A percentile compares a stretch with the other conserved stretches of the same genome.
These are phyloP conservation scores for Platanista minor DNA, from an alignment of 2,113 vertebrate genomes.

Conservation along the genomic window DNA sequence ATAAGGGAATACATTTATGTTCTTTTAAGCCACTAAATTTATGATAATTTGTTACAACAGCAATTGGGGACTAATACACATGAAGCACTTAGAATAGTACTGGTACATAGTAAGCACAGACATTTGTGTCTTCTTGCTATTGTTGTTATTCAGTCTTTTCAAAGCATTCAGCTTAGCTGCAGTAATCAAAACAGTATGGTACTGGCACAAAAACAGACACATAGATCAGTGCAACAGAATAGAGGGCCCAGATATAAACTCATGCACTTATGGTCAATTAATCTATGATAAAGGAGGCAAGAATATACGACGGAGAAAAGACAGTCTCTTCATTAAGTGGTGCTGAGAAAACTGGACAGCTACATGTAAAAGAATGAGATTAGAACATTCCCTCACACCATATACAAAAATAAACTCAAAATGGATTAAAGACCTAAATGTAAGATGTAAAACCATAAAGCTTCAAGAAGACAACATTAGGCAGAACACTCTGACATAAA, in stretches of 20 bases:
- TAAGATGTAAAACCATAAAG: not conserved
- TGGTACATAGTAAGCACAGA: not conserved
- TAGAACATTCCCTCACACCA: not conserved
- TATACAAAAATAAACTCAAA: not conserved
- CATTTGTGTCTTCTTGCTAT: not conserved
- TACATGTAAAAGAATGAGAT: not conserved
- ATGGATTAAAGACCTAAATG: not conserved
- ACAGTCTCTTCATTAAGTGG: not conserved
- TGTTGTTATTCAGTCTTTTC: not conserved
- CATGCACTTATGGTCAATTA: not conserved
- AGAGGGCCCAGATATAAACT: not conserved
- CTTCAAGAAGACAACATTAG: not conserved
- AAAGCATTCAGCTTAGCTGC: not conserved
- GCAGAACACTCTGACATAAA: not conserved
- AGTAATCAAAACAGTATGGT: not conserved
- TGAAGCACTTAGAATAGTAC: not conserved
- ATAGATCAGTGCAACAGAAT: not conserved
- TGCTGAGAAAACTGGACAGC: not conserved
- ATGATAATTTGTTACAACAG: not conserved
- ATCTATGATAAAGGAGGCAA: not conserved
- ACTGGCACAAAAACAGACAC: not conserved
- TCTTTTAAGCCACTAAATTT: not conserved
- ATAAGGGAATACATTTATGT: not conserved
- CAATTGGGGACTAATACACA: not conserved
- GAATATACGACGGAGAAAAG: not conserved